These are phyloP conservation scores for Sericinus montela DNA, from an alignment of 2,888 invertebrate species.

Conservation along the genomic window DNA sequence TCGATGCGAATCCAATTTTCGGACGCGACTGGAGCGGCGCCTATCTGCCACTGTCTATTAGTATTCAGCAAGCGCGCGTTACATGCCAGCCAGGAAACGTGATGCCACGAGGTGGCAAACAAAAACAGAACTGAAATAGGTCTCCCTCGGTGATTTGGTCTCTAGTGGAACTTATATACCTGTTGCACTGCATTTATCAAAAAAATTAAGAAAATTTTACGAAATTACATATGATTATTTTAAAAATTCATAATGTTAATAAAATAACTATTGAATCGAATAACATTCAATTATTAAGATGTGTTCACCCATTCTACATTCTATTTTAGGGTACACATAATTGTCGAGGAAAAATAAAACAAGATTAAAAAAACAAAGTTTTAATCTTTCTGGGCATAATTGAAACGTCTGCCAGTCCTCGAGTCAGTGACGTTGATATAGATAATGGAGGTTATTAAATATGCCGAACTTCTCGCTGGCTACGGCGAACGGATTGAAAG, in stretches of 20 bases:
- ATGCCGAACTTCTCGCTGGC: slow-evolving; percentile 56
- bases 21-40: slow-evolving; percentile 44
- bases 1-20: slow-evolving; percentile 64
- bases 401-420: slow-evolving; percentile 52
- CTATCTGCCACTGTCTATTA: slow-evolving; percentile 47
- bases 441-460: slow-evolving; percentile 65
- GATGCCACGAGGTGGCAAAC: slow-evolving; percentile 57
- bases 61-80: slow-evolving; percentile 48
- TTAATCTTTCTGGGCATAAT: slow-evolving; percentile 47
- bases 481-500: slow-evolving; percentile 54
- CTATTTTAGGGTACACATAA: too few species aligned
- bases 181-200: too few species aligned
- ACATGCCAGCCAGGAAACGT: slow-evolving; percentile 59
- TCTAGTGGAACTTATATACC: slow-evolving; percentile 27
- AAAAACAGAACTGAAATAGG: slow-evolving; percentile 57
- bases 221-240: too few species aligned
- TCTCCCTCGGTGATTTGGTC: slow-evolving; percentile 32
- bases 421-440: slow-evolving; percentile 38
- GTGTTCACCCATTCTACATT: too few species aligned
- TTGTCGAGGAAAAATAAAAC: neutral
- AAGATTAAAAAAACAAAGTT: neutral
- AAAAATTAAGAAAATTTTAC: too few species aligned
- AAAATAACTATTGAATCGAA: too few species aligned
- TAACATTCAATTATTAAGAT: too few species aligned
- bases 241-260: too few species aligned